These are phyloP conservation scores for Meliscaeva auricollis DNA, from an alignment of 2,888 invertebrate species.

Conservation along the genomic window DNA sequence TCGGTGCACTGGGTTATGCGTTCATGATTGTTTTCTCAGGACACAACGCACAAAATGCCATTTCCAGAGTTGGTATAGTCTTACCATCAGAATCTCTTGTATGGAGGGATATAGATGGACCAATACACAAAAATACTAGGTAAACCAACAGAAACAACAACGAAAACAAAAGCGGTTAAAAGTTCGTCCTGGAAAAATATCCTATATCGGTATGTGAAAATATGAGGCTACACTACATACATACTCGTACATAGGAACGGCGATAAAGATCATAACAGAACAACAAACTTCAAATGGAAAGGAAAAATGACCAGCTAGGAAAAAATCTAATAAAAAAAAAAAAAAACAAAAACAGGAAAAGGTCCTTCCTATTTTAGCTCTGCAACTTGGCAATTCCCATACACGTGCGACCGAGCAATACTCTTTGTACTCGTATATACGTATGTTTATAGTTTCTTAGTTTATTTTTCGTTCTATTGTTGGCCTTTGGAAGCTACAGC, in stretches of 20 bases:
- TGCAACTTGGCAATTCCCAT: conserved; percentile 56
- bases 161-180: conserved; percentile 48
- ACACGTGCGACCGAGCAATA: conserved; percentile 65
- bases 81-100: conserved; percentile 27
- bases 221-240: too few relatives aligned
- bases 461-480: conserved; percentile 56
- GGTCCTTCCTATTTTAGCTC: conserved; percentile 46
- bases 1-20: conserved; percentile 60
- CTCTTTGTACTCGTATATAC: neutral
- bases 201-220: conserved; percentile 19
- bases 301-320: conserved; percentile 54
- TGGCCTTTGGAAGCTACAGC: conserved; percentile 15
- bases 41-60: conserved; percentile 55
- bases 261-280: conserved; percentile 73
- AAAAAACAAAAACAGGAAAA: conserved; percentile 18
- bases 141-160: conserved; percentile 7
- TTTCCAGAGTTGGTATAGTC: conserved; percentile 33
- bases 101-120: conserved; percentile 46
- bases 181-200: conserved; percentile 50
- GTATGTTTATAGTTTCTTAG: conserved; percentile 26
- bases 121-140: conserved; percentile 48
- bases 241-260: conserved; percentile 6
- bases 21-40: conserved; percentile 74
- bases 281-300: conserved; percentile 72
- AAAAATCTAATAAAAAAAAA: neutral